Conservation (phyloP, 2,888 invertebrate species). For the Sphaeridia pumilis region DNA sequence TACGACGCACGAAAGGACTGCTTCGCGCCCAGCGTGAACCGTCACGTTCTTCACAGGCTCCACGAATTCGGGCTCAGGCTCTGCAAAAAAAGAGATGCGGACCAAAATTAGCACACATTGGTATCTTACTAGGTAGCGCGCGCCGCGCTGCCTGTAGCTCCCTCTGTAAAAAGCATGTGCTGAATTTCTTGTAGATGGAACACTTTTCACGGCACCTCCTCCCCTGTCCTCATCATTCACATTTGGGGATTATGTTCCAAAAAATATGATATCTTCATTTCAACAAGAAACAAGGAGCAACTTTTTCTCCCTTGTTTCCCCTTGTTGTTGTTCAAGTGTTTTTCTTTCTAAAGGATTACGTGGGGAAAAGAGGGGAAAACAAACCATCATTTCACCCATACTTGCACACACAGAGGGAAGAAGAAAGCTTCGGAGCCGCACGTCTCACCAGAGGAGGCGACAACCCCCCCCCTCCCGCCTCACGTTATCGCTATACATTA, state of each 20-base stretch:
- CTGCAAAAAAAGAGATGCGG: conserved; percentile 15
- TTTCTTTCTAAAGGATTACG: conserved; percentile 2
- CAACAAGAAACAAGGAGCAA: background rate
- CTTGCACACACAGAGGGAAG: too few species aligned
- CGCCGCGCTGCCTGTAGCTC: too few species aligned
- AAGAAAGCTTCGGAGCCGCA: too few species aligned
- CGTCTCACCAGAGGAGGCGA: too few species aligned
- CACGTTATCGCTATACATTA: too few species aligned
- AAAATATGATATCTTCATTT: conserved; percentile 5
- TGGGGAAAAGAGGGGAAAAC: background rate
- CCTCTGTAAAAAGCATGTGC: background rate
- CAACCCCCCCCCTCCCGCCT: too few species aligned
- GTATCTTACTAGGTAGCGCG: background rate
- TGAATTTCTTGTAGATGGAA: too few species aligned
- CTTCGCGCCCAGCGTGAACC: conserved; percentile 60
- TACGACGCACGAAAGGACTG: conserved; percentile 59
- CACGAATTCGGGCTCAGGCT: conserved; percentile 51
- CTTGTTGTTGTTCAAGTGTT: conserved; percentile 3
- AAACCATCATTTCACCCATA: too few species aligned
- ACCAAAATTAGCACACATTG: background rate
- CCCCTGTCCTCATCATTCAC: conserved; percentile 1
- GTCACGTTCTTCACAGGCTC: conserved; percentile 62
- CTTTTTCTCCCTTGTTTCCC: too few species aligned
- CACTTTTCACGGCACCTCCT: background rate
- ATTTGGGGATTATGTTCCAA: background rate